Conservation (phyloP, 2,888 invertebrate species). For the Ennomos quercinarius region DNA sequence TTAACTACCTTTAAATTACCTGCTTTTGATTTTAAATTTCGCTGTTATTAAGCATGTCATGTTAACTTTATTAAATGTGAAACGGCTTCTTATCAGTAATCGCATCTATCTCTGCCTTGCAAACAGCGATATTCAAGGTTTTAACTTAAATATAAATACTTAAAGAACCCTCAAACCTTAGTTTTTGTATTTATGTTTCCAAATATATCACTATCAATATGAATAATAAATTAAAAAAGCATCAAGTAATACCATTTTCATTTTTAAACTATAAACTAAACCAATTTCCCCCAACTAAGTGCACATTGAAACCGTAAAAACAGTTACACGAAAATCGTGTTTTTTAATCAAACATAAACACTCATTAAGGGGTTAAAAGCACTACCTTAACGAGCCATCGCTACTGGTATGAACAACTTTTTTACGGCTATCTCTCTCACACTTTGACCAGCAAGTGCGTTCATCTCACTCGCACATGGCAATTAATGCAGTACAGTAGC, state of each 20-base stretch:
- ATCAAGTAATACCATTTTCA: not conserved
- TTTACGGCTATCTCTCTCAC: constrained; percentile 55
- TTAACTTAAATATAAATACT: too few species aligned
- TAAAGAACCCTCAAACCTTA: too few species aligned
- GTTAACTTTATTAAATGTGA: too few species aligned
- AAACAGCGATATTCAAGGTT: too few species aligned
- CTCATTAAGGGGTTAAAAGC: constrained; percentile 75
- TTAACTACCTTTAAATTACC: too few species aligned
- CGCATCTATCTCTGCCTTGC: too few species aligned
- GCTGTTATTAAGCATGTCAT: too few species aligned
- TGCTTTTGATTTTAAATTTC: too few species aligned
- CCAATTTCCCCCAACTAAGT: constrained; percentile 19
- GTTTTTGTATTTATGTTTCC: too few species aligned
- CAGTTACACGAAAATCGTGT: constrained; percentile 58
- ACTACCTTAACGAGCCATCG: constrained; percentile 68
- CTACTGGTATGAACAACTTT: constrained; percentile 68
- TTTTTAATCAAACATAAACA: constrained; percentile 62
- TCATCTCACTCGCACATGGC: constrained; percentile 56
- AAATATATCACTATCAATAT: too few species aligned
- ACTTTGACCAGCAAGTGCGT: constrained; percentile 30
- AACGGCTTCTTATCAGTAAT: too few species aligned
- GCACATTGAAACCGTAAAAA: constrained; percentile 46
- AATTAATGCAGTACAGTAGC: constrained; percentile 83
- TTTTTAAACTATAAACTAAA: constrained; percentile 4
- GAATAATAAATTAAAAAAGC: too few species aligned